phyloP scores from a whole-genome alignment of 2,113 vertebrate species.

The Mionectes macconnelli region DNA sequence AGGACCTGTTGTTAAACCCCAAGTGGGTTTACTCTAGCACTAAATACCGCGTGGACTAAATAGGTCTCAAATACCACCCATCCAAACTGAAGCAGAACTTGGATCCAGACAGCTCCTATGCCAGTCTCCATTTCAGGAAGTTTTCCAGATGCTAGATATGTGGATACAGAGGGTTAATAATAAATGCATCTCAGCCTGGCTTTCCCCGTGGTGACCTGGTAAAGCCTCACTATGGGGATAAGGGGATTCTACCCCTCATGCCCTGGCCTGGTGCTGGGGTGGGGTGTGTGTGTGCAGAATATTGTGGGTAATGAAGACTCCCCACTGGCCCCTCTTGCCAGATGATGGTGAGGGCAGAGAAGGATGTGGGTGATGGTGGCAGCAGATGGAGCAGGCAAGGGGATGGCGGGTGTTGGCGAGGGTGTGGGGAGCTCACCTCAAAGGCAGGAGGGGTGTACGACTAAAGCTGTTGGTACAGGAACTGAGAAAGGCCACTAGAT shows the following conservation, averaged over 20 bases:
- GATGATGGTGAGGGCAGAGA: background rate
- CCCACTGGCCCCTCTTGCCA: background rate
- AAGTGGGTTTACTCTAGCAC: background rate
- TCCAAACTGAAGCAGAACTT: background rate
- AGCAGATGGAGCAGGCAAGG: constrained; percentile 31
- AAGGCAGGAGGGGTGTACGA: constrained; percentile 97
- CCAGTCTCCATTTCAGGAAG: background rate
- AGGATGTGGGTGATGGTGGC: constrained; percentile 19
- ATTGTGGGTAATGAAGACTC: background rate
- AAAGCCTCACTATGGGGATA: background rate
- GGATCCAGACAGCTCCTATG: background rate
- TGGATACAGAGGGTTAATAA: background rate
- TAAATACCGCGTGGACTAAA: background rate
- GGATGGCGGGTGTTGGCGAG: background rate
- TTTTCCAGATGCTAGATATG: background rate
- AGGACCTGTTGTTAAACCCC: background rate
- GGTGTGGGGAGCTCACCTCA: constrained; percentile 86
- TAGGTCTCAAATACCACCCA: background rate
- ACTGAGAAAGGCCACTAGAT: constrained; percentile 99
- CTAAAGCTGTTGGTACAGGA: constrained; percentile 92
- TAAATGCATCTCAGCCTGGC: background rate
- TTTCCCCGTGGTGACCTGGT: background rate
- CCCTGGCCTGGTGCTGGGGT: background rate
- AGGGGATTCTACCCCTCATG: background rate
- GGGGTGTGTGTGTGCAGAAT: background rate